Evolutionary conservation across 2,113 vertebrate genomes (phyloP), one percentile per base, ranked within the genome.

Genomic region (Lathamus discolor): DNA sequence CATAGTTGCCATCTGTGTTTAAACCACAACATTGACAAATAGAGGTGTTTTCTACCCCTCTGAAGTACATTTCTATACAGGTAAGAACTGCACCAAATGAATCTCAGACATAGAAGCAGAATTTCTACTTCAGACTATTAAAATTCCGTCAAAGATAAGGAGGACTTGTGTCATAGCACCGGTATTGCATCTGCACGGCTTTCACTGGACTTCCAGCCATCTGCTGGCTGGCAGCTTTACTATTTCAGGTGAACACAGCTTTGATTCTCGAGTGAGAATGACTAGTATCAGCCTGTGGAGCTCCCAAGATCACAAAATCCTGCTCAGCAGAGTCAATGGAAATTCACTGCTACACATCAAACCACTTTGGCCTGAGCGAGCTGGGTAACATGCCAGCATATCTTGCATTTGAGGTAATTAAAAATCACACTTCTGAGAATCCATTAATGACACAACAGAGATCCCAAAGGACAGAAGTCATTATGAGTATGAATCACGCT

Each of bases 361-460:
- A 86, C 43, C 22, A 91, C 85, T 89, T 62, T 89, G 66, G 66
- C 78, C 59, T 49, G 37, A 95, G 82, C 84, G 84, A 88, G 28
- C 23, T 24, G 24, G 39, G 52, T 66, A 83, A 79, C 5, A 0
- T 59, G 74, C n/a, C 91, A 75, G 19, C 37, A 17, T 62, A 70
- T 85, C 46, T 83, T 88, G 54, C 27, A 88, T 95, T 90, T 54
- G 67, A 57, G 35, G 62, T 95, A 92, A 88, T 96, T 96, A 96
- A 96, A 96, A 95, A 86, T 93, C 82, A 80, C 67, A 63, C 41
- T 4, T 96, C 82, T 90, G 63, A 92, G 85, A 93, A 74, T 74
- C 75, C 68, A 67, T 72, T 96, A 94, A 95, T 59, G 67, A 72
- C 55, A 88, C 14, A 83, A 62, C 17, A 44, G 88, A 79, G 39